Evolutionary conservation across 2,797 vertebrate genomes (phyloP), one percentile per base, ranked within the genome.

Genomic region (Pipistrellus pygmaeus): DNA sequence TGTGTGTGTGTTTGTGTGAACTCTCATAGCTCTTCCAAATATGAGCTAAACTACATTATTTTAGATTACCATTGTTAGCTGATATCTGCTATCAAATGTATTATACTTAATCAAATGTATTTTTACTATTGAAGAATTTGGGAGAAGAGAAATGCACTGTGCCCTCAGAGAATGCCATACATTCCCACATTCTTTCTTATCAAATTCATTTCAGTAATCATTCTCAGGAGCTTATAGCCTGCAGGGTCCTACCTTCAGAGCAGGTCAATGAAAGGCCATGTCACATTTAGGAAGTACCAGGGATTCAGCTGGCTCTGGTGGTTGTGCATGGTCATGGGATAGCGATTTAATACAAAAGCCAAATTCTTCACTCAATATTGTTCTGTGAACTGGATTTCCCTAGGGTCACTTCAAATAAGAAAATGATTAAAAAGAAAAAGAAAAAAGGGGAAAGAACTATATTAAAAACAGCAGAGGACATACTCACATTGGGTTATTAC

Each of bases 81-180:
- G 25, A 23, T 38, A 83, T 35, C 17, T 53, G 8, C 8, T 38
- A 80, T 89, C 12, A 48, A 71, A 46, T 46, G n/a, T 80, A 53
- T 73, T 84, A 23, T 25, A 69, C 55, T 60, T 55, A 38, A 89
- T 72, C 3, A 68, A 27, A 32, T 48, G 62, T 90, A 80, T 53
- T 84, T 92, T 94, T 90, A 90, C 55, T 76, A 92, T 21, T 27
- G 15, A 80, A 68, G 53, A 64, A 41, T 51, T 92, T 12, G 80
- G 7, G 32, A 55, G 20, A 14, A n/a, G 30, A 10, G 12, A 6
- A 15, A 62, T 66, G 30, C 4, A 51, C 20, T n/a, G 4, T 35
- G 9, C 8, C 4, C 3, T n/a, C 20, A 25, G 48, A n/a, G 23
- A 91, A 68, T 41, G 18, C 2, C 14, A 64, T 30, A 38, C 0